phyloP scores from a whole-genome alignment of 2,888 invertebrate species.

The Onthophagus sagittarius region DNA sequence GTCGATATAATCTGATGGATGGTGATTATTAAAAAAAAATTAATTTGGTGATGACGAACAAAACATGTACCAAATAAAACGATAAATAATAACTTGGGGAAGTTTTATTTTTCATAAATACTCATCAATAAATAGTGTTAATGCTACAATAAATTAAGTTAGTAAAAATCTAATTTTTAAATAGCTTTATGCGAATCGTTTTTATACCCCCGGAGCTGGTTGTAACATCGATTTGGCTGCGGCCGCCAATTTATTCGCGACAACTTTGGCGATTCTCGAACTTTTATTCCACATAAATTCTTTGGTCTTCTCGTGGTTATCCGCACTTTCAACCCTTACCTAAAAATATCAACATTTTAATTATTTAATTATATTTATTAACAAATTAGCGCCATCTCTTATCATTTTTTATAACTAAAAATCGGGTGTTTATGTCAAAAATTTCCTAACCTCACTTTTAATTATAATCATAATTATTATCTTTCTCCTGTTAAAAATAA shows the following conservation, averaged over 20 bases:
- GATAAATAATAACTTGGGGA: neutral
- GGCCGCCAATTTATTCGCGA: conserved; percentile 71
- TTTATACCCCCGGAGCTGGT: conserved; percentile 47
- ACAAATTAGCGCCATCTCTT: neutral
- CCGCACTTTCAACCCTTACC: conserved; percentile 79
- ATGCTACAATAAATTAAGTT: neutral
- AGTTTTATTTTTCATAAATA: neutral
- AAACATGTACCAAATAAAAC: neutral
- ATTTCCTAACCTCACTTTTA: too few relatives aligned
- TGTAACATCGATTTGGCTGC: conserved; percentile 59
- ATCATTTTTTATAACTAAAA: conserved; percentile 16
- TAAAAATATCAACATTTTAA: too few relatives aligned
- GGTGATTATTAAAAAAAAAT: neutral
- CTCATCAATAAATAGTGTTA: neutral
- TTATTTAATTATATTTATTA: too few relatives aligned
- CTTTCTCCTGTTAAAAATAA: too few relatives aligned
- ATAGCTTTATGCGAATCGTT: neutral
- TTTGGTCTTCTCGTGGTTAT: conserved; percentile 78
- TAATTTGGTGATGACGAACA: neutral
- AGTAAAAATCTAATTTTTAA: neutral
- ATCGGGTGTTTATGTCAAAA: too few relatives aligned
- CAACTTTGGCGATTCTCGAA: conserved; percentile 78
- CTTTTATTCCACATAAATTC: conserved; percentile 82
- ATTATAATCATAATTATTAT: neutral
- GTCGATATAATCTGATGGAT: neutral